phyloP scores from a whole-genome alignment of 2,797 vertebrate genomes.

The Nyctibius grandis region DNA sequence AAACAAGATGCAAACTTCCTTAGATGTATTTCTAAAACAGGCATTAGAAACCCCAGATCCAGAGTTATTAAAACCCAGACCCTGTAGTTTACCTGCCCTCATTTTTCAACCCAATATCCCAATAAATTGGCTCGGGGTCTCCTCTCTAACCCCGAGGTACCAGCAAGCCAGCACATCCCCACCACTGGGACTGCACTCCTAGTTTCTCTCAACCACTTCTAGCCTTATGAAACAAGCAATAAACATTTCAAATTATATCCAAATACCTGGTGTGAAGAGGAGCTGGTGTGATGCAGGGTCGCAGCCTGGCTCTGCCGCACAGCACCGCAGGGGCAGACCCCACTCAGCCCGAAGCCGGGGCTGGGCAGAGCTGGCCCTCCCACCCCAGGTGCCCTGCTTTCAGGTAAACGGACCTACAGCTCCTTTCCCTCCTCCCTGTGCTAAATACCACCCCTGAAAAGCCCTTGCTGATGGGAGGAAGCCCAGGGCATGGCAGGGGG shows the following conservation, averaged over 20 bases:
- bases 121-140: background rate
- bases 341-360: background rate
- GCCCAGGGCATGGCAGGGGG: accelerated
- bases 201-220: background rate
- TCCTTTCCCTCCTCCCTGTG: background rate
- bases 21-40: background rate
- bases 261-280: background rate
- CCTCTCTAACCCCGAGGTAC: accelerated
- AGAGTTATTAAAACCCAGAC: background rate
- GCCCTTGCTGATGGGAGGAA: background rate
- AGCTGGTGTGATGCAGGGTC: background rate
- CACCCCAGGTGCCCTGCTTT: background rate
- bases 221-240: background rate
- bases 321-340: background rate
- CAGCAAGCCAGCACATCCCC: background rate
- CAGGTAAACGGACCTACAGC: background rate
- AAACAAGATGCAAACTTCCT: background rate
- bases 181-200: background rate
- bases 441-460: background rate
- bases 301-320: background rate
- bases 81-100: background rate
- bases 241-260: background rate
- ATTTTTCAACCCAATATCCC: background rate
- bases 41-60: background rate
- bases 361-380: background rate